A percentile compares a stretch with the other conserved stretches of the same genome.
phyloP scores from a whole-genome alignment of 2,113 vertebrate species.

The Verasper variegatus region DNA sequence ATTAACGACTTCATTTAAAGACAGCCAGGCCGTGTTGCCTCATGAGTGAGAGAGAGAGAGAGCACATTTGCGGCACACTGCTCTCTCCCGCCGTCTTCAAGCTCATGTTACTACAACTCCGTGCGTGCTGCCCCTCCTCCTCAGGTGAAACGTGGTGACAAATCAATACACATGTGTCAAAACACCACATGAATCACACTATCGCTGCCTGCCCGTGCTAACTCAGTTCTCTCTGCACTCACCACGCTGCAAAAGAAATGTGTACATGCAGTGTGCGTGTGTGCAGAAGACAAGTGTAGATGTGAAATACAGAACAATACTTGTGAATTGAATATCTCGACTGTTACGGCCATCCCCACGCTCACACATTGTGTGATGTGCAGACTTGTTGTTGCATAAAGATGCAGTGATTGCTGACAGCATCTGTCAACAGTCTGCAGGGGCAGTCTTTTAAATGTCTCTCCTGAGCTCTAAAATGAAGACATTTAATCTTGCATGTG shows the following conservation, averaged over 20 bases:
- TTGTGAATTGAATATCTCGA: no score
- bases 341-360: no score
- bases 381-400: no score
- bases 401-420: no score
- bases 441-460: no score
- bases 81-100: not conserved
- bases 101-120: slow-evolving; percentile 17
- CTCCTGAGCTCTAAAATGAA: no score
- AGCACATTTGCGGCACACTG: slow-evolving; percentile 10
- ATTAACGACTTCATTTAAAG: slow-evolving; percentile 50
- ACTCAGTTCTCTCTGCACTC: slow-evolving; percentile 5
- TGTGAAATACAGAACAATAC: no score
- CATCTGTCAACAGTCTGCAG: no score
- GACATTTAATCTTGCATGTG: no score
- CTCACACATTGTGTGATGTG: no score
- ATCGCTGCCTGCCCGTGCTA: slow-evolving; percentile 7
- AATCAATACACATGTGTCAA: slow-evolving; percentile 44
- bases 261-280: no score
- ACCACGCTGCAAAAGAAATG: not conserved
- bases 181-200: slow-evolving; percentile 37
- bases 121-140: not conserved
- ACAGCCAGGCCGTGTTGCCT: not conserved
- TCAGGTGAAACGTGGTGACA: slow-evolving; percentile 47
- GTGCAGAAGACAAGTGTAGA: no score
- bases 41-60: slow-evolving; percentile 3